Percentiles rank a stretch among this genome's conserved stretches.
These are phyloP conservation scores for Lasioglossum villosulum DNA, from an alignment of 2,888 invertebrate genomes.

Conservation along the genomic window DNA sequence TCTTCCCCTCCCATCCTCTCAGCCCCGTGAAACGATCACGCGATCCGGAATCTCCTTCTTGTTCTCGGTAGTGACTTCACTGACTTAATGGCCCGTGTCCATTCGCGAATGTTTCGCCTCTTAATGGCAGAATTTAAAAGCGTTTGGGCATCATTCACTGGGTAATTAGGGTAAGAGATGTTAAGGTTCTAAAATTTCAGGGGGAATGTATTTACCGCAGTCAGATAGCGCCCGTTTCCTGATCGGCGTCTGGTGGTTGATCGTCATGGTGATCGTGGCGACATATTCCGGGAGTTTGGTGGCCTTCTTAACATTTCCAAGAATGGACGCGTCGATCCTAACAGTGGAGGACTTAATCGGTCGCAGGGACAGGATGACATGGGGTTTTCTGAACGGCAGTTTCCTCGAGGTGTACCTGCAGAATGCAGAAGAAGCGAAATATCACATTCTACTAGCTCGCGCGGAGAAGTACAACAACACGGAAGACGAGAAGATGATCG, in stretches of 20 bases:
- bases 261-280: conserved; percentile 94
- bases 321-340: conserved; percentile 90
- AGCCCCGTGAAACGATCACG: neutral
- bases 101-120: neutral
- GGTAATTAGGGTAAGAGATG: neutral
- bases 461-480: conserved; percentile 83
- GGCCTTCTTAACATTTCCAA: conserved; percentile 96
- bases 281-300: conserved; percentile 97
- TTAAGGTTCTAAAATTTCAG: conserved; percentile 83
- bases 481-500: conserved; percentile 82
- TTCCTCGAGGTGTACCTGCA: conserved; percentile 89
- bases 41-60: neutral
- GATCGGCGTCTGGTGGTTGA: conserved; percentile 96
- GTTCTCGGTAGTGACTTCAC: neutral
- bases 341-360: conserved; percentile 88
- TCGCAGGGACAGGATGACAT: conserved; percentile 87
- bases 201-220: conserved; percentile 93
- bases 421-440: conserved; percentile 87
- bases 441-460: conserved; percentile 86
- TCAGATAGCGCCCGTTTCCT: conserved; percentile 94
- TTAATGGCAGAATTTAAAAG: conserved; percentile 1
- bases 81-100: neutral
- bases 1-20: neutral
- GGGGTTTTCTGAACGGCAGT: conserved; percentile 92
- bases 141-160: neutral